Evolutionary conservation across 1,140 invertebrate species (phyloP).

Genomic region (Trachymyrmex cornetzi): DNA sequence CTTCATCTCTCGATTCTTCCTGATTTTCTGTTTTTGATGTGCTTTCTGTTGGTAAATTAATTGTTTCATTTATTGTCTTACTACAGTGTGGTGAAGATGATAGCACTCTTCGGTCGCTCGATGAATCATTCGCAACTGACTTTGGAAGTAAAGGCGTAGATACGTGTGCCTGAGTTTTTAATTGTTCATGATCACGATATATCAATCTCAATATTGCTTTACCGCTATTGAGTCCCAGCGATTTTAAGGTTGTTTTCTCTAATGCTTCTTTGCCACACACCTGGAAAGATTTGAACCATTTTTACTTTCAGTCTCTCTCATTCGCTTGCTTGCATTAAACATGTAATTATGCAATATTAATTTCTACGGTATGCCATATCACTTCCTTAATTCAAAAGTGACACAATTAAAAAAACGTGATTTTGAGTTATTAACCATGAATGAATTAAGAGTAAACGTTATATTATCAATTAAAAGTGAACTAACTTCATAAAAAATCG

Average conservation of each 20-base stretch:
- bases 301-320: neutral
- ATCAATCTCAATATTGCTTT: conserved; percentile 90
- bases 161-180: conserved; percentile 89
- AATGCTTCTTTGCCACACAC: conserved; percentile 90
- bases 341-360: neutral
- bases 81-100: conserved; percentile 53
- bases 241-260: conserved; percentile 90
- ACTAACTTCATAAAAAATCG: too few species aligned
- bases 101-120: conserved; percentile 33
- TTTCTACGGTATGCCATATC: neutral
- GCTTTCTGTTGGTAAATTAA: conserved; percentile 45
- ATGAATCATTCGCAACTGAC: conserved; percentile 61
- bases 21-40: conserved; percentile 35
- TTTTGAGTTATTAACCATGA: too few species aligned
- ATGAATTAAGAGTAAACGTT: too few species aligned
- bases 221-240: conserved; percentile 91
- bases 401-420: neutral
- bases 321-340: neutral
- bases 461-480: too few species aligned
- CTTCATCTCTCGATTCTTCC: neutral
- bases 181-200: conserved; percentile 86
- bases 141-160: conserved; percentile 85
- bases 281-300: conserved; percentile 72
- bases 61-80: conserved; percentile 64
- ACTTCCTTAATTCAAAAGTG: neutral